Base-by-base conservation (phyloP, 2,888 invertebrate genomes). In the Pyrrhosoma nymphula region DNA sequence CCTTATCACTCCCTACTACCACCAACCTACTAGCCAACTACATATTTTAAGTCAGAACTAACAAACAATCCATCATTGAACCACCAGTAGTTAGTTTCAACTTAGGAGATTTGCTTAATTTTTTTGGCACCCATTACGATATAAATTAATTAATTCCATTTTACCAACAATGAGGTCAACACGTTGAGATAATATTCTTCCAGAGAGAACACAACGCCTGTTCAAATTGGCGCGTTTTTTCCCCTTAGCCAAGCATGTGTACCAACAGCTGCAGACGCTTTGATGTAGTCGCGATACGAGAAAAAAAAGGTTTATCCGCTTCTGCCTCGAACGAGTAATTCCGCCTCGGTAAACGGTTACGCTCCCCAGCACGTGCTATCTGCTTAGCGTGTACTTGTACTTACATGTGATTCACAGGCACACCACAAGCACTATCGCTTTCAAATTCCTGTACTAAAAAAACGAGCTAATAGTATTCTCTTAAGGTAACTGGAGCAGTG, bases 191-290 rank as follows among this genome's bases (percentile, higher is more conserved):
- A 82, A 82, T 82, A 18, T 35, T 26, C n/a, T 26, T 69, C n/a
- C n/a, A 82, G 14, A 10, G 16, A 35, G 35, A 16, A 30, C 16
- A 14, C 23, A 82, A 30, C 26, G 30, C 14, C 16, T 10, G 30
- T 14, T 35, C 30, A 35, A 82, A 82, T 82, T 82, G 82, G 82
- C 82, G 82, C 82, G 82, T 8, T 14, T 82, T 82, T 82, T 82
- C 18, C 35, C 69, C 35, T n/a, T 26, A 35, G 6, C 18, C 82
- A 82, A 26, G 16, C 35, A 69, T 82, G n/a, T 35, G 82, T 35
- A 82, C 82, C 35, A 82, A 82, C 82, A 82, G 82, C 82, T 82
- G 82, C 82, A 35, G 82, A 35, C 82, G 82, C 82, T 35, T 60
- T 82, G 82, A 82, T 82, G 69, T 69, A 35, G 82, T 82, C 35